Percentiles rank a stretch among this genome's conserved stretches.
Evolutionary conservation across 2,113 vertebrate genomes (phyloP).

Genomic region (Rhadina sibilatrix): DNA sequence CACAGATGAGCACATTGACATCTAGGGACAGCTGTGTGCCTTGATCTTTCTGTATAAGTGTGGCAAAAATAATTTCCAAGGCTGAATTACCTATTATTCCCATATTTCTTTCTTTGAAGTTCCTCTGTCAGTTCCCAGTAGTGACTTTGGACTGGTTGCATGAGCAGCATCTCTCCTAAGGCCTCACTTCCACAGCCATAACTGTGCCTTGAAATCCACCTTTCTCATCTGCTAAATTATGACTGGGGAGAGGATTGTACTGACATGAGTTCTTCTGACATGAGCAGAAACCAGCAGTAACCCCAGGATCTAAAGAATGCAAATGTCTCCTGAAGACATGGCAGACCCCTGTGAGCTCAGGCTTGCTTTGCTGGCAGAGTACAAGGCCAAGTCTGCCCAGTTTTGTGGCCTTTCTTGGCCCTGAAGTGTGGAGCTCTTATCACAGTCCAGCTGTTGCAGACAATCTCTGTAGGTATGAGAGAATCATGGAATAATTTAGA

Average conservation of each 20-base stretch:
- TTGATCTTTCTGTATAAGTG: neutral
- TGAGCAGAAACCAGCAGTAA: neutral
- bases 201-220: neutral
- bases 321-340: neutral
- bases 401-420: neutral
- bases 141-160: neutral
- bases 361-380: neutral
- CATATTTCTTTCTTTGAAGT: neutral
- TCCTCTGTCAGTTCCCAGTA: neutral
- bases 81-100: neutral
- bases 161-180: neutral
- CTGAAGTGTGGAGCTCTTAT: neutral
- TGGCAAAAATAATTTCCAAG: neutral
- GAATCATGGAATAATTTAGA: neutral
- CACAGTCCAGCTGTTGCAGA: neutral
- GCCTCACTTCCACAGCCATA: neutral
- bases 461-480: neutral
- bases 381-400: neutral
- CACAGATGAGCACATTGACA: neutral
- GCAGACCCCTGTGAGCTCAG: neutral
- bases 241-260: neutral
- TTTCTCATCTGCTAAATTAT: neutral
- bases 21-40: neutral
- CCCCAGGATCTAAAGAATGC: neutral
- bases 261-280: neutral